Percentiles rank a stretch among this genome's conserved stretches.
Evolutionary conservation across 2,797 vertebrate genomes (phyloP).

Genomic region (Sarcophilus harrisii): DNA sequence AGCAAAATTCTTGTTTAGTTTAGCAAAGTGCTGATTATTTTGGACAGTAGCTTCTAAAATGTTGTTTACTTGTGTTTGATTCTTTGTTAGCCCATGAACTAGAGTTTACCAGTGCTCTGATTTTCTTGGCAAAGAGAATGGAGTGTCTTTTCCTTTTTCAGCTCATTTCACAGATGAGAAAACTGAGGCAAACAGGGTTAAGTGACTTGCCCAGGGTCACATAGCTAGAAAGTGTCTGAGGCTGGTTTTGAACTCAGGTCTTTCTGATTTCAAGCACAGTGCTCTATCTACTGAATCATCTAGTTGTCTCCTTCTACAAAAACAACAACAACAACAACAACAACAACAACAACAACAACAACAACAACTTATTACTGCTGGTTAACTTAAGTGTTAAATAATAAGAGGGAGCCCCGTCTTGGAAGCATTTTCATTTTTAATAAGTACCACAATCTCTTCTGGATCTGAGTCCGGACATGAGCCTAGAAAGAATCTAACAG

Average conservation of each 20-base stretch:
- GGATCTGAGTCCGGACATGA: neutral
- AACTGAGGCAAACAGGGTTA: neutral
- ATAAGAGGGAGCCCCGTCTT: neutral
- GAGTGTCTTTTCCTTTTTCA: neutral
- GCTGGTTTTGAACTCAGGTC: neutral
- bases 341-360: no score
- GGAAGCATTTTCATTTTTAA: neutral
- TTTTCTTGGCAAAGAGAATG: neutral
- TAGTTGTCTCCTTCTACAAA: neutral
- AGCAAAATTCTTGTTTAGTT: neutral
- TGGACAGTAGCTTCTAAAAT: neutral
- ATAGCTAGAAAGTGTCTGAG: neutral
- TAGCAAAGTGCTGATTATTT: neutral
- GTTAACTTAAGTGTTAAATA: neutral
- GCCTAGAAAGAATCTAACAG: neutral
- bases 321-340: no score
- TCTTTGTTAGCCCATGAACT: neutral
- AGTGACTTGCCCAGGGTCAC: neutral
- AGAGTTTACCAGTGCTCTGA: neutral
- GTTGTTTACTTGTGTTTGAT: neutral
- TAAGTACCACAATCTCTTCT: neutral
- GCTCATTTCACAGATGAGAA: neutral
- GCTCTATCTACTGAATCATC: neutral
- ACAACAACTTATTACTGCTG: neutral
- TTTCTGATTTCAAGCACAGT: neutral